A percentile compares a stretch with the other conserved stretches of the same genome.
phyloP scores from a whole-genome alignment of 2,797 vertebrate species.

The Pipistrellus nathusii region DNA sequence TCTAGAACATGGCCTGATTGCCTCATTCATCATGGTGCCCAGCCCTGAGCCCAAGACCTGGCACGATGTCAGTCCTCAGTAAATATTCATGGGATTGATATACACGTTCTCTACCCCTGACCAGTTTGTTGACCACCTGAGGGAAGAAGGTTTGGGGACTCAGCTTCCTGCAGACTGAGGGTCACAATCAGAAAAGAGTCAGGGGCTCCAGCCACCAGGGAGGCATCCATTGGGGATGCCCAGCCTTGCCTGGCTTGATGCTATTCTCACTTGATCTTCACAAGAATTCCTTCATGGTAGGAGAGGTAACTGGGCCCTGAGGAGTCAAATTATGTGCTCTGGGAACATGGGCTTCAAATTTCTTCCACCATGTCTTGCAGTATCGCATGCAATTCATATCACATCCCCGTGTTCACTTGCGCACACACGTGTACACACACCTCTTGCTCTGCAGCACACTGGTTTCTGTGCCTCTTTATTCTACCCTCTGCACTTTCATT shows the following conservation, averaged over 20 bases:
- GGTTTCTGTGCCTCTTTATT: not conserved
- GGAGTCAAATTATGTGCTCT: not conserved
- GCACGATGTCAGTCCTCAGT: not conserved
- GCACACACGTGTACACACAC: accelerated
- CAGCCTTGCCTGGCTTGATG: not conserved
- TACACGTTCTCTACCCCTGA: too few relatives aligned
- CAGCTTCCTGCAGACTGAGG: not conserved
- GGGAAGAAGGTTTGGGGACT: not conserved
- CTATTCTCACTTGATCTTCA: not conserved
- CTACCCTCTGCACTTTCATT: not conserved
- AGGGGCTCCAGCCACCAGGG: not conserved
- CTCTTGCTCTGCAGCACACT: not conserved
- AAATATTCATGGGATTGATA: not conserved
- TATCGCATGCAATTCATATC: not conserved
- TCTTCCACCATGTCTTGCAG: accelerated
- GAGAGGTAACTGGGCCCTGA: not conserved
- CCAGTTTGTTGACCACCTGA: not conserved
- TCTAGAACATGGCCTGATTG: not conserved
- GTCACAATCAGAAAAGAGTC: not conserved
- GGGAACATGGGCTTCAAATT: too few relatives aligned
- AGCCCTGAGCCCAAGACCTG: not conserved
- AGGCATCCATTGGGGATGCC: accelerated
- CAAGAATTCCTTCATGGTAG: not conserved
- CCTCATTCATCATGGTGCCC: not conserved
- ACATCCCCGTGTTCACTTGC: not conserved